These are phyloP conservation scores for Pomacea canaliculata DNA, from an alignment of 2,888 invertebrate genomes.

Conservation along the genomic window DNA sequence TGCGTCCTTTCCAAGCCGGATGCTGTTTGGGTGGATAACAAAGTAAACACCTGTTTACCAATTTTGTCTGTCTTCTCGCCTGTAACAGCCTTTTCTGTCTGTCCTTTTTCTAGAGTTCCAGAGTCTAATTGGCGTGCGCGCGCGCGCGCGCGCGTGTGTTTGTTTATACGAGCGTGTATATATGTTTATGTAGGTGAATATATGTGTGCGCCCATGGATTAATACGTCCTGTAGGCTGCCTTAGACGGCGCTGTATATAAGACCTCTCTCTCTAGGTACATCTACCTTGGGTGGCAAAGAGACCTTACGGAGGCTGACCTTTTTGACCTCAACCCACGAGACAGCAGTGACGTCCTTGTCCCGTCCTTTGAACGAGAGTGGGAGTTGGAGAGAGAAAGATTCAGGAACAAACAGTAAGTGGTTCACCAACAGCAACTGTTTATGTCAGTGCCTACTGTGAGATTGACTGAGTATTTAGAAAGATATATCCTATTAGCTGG, in stretches of 20 bases:
- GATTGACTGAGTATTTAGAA: too few relatives aligned
- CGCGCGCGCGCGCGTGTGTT: too few relatives aligned
- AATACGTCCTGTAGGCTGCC: too few relatives aligned
- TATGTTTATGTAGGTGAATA: too few relatives aligned
- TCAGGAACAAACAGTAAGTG: constrained; percentile 27
- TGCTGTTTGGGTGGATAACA: constrained; percentile 68
- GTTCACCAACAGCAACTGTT: too few relatives aligned
- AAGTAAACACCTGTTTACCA: constrained; percentile 38
- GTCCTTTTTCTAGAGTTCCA: too few relatives aligned
- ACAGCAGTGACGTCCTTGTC: constrained; percentile 45
- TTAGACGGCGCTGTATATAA: too few relatives aligned
- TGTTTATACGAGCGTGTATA: too few relatives aligned
- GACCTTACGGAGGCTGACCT: constrained; percentile 63
- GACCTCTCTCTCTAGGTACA: constrained; percentile 42
- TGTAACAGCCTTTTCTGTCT: too few relatives aligned
- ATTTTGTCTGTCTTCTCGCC: neutral
- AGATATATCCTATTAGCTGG: too few relatives aligned
- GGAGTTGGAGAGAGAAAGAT: constrained; percentile 42
- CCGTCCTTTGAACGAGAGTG: constrained; percentile 43
- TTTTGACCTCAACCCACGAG: constrained; percentile 65
- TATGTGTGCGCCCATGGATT: too few relatives aligned
- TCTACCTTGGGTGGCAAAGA: constrained; percentile 62
- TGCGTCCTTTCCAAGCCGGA: constrained; percentile 65
- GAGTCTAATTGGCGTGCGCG: too few relatives aligned
- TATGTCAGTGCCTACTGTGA: neutral